These are phyloP conservation scores for Lutjanus campechanus DNA, from an alignment of 2,797 vertebrate species.

Conservation along the genomic window DNA sequence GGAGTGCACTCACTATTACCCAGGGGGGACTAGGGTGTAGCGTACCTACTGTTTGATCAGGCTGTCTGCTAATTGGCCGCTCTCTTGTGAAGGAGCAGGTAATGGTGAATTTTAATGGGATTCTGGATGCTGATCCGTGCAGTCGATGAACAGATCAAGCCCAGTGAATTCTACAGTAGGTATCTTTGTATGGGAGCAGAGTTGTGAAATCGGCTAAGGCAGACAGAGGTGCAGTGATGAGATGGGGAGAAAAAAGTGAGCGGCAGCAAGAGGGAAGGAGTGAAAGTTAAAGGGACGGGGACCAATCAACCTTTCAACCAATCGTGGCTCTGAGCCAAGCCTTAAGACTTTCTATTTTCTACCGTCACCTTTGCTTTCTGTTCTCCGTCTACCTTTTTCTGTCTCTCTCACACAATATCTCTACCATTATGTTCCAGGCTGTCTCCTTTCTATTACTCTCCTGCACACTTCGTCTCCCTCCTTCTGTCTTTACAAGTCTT, in stretches of 20 bases:
- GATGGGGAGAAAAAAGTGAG: neutral
- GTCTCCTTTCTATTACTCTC: neutral
- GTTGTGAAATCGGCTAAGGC: neutral
- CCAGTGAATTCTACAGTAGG: constrained; percentile 1
- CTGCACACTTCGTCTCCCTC: neutral
- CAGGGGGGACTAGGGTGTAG: constrained; percentile 20
- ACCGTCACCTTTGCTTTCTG: constrained; percentile 4
- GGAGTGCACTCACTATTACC: constrained; percentile 29
- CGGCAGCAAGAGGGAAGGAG: neutral
- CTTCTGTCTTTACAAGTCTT: neutral
- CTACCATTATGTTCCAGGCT: neutral
- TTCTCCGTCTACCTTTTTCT: constrained; percentile 12
- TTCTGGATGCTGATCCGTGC: constrained; percentile 23
- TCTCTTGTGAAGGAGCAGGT: constrained; percentile 49
- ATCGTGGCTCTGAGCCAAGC: constrained; percentile 15
- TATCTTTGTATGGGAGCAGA: neutral
- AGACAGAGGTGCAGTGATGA: constrained; percentile 3
- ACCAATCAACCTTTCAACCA: constrained; percentile 34
- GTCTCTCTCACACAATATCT: constrained; percentile 13
- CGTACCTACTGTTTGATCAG: constrained; percentile 65
- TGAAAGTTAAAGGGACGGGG: constrained; percentile 15
- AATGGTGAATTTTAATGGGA: constrained; percentile 63
- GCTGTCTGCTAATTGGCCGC: constrained; percentile 61
- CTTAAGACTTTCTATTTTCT: constrained; percentile 22
- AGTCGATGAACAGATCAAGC: constrained; percentile 38